A percentile compares a stretch with the other conserved stretches of the same genome.
Evolutionary conservation across 2,113 vertebrate genomes (phyloP).

Genomic region (Pachyramphus minor): DNA sequence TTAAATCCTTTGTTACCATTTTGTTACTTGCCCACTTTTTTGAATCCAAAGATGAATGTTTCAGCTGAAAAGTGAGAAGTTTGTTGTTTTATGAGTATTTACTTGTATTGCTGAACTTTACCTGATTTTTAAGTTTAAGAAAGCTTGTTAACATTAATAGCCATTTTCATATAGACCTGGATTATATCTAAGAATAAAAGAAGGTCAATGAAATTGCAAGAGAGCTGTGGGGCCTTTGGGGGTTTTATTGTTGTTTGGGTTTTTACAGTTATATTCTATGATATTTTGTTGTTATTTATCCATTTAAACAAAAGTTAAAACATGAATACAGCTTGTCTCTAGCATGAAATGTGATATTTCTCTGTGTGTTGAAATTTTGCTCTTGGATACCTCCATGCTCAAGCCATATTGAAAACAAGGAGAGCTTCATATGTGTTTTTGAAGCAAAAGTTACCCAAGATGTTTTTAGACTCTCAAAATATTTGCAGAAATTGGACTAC

Average conservation of each 20-base stretch:
- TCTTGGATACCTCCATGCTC: not conserved
- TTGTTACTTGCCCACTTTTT: not conserved
- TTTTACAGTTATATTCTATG: not conserved
- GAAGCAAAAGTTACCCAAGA: not conserved
- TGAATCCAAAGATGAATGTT: not conserved
- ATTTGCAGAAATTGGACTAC: slow-evolving; percentile 14
- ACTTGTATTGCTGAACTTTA: not conserved
- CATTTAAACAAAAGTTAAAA: not conserved
- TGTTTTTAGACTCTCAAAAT: slow-evolving; percentile 24
- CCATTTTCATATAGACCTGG: not conserved
- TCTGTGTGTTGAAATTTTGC: not conserved
- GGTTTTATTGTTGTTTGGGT: not conserved
- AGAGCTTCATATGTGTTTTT: not conserved
- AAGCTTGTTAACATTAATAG: not conserved
- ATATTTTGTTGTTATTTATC: not conserved
- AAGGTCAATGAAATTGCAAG: not conserved
- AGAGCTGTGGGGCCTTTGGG: not conserved
- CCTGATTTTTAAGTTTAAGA: not conserved
- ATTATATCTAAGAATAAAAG: not conserved
- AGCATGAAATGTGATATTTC: not conserved
- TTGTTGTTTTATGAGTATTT: not conserved
- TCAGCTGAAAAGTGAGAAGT: not conserved
- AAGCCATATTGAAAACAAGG: not conserved
- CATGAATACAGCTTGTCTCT: not conserved
- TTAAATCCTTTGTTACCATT: not conserved